Evolutionary conservation across 2,797 vertebrate species (phyloP).

Genomic region (Acomys russatus): DNA sequence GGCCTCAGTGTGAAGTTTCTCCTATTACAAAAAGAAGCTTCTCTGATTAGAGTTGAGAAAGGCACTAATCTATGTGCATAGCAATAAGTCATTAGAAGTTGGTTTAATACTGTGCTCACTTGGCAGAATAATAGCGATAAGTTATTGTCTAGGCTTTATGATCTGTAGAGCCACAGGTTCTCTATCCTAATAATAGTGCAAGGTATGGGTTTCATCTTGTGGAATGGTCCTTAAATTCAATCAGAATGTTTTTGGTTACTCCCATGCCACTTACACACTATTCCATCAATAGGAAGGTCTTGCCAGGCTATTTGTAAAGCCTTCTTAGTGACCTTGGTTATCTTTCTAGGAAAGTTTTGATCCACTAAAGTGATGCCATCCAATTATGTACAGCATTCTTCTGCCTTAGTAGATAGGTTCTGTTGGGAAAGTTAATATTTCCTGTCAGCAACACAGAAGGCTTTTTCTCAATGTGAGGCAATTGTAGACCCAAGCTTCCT

Average conservation of each 20-base stretch:
- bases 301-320: too few species aligned
- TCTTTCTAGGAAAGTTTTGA: slow-evolving; percentile 5
- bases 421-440: slow-evolving; percentile 35
- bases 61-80: not conserved
- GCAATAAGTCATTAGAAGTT: not conserved
- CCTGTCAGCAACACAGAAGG: not conserved
- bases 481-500: not conserved
- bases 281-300: not conserved
- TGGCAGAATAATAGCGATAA: not conserved
- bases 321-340: not conserved
- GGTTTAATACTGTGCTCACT: not conserved
- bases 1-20: not conserved
- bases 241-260: not conserved
- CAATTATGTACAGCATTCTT: not conserved
- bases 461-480: not conserved
- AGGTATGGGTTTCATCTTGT: not conserved
- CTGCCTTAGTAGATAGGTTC: not conserved
- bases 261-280: not conserved
- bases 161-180: not conserved
- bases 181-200: too few species aligned
- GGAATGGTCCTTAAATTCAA: not conserved
- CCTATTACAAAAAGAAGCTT: not conserved
- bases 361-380: slow-evolving; percentile 22
- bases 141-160: not conserved
- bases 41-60: not conserved